phyloP scores from a whole-genome alignment of 2,888 invertebrate species.

The Glaucopsyche alexis region DNA sequence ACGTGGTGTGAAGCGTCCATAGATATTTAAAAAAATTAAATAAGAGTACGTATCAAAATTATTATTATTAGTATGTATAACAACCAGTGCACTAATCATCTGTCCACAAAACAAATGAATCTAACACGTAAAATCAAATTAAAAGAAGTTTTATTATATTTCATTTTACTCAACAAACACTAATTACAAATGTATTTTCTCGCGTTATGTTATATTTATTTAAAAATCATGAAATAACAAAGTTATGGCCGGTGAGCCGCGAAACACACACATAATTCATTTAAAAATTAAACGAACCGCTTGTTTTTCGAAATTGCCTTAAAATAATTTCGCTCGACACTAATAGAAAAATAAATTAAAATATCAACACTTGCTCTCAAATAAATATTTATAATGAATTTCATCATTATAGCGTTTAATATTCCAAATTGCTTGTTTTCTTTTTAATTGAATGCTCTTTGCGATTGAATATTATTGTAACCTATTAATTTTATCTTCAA shows the following conservation, averaged over 20 bases:
- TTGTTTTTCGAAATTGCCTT: not conserved
- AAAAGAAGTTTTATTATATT: not conserved
- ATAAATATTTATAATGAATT: not conserved
- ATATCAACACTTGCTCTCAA: not conserved
- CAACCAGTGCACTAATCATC: too few species aligned
- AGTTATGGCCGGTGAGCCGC: not conserved
- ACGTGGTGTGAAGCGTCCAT: too few species aligned
- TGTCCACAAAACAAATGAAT: too few species aligned
- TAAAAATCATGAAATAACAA: not conserved
- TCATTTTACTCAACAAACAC: not conserved
- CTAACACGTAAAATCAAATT: too few species aligned
- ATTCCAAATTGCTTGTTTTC: not conserved
- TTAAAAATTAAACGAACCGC: constrained; percentile 3
- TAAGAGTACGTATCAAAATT: too few species aligned
- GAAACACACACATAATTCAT: not conserved
- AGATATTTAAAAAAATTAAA: too few species aligned
- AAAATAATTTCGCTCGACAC: not conserved
- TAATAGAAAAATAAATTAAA: constrained; percentile 4
- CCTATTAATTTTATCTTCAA: too few species aligned
- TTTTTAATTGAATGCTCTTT: not conserved
- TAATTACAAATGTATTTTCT: not conserved
- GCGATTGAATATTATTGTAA: too few species aligned
- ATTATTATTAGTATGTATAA: too few species aligned
- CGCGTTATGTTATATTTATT: not conserved
- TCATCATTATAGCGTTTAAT: not conserved